A percentile compares a stretch with the other conserved stretches of the same genome.
Evolutionary conservation across 2,113 vertebrate genomes (phyloP).

Genomic region (Trematocara variabile): DNA sequence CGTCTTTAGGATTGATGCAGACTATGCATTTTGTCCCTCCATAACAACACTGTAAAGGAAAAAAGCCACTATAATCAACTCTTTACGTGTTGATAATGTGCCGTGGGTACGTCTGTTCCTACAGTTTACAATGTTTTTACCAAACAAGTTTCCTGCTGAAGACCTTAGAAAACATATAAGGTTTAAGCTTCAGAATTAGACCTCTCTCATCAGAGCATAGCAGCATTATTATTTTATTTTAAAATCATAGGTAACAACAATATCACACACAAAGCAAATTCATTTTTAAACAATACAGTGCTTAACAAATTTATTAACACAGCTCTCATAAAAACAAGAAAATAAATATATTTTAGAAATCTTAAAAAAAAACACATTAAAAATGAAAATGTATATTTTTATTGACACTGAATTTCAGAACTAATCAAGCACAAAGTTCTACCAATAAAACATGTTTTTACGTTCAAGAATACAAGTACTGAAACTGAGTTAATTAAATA

Average conservation of each 20-base stretch:
- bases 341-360: background rate
- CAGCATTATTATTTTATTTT: background rate
- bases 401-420: background rate
- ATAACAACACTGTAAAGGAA: background rate
- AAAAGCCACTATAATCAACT: background rate
- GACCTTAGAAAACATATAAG: background rate
- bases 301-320: background rate
- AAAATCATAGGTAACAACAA: background rate
- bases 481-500: background rate
- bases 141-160: background rate
- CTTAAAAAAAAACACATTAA: background rate
- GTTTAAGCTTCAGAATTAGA: background rate
- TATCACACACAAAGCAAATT: background rate
- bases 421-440: background rate
- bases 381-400: background rate
- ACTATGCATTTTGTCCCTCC: background rate
- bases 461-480: background rate
- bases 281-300: background rate
- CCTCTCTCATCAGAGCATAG: background rate
- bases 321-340: background rate
- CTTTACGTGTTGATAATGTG: background rate
- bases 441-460: background rate
- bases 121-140: background rate
- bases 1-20: background rate
- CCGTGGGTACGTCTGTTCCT: background rate